These are phyloP conservation scores for Trochalopteron elliotii DNA, from an alignment of 2,113 vertebrate genomes.

Conservation along the genomic window DNA sequence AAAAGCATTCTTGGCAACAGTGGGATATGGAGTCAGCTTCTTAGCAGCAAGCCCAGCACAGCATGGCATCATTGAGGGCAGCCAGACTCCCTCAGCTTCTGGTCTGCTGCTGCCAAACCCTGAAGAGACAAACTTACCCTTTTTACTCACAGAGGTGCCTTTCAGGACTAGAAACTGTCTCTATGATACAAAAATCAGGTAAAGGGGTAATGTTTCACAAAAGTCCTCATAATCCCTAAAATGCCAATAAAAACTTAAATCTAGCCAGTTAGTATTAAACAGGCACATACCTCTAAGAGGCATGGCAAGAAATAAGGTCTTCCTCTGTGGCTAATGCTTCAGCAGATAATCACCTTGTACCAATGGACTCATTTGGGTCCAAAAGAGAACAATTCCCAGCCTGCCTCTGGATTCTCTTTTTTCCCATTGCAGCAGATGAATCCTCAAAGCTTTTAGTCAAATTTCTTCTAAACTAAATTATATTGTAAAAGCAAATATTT, in stretches of 20 bases:
- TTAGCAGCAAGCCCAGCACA: background rate
- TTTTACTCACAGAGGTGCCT: background rate
- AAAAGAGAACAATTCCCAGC: background rate
- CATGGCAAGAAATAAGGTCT: background rate
- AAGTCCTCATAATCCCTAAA: background rate
- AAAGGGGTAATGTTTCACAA: background rate
- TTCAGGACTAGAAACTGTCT: background rate
- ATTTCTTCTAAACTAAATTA: background rate
- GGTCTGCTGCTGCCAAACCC: background rate
- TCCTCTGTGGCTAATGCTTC: background rate
- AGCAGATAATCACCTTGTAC: background rate
- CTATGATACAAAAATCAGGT: background rate
- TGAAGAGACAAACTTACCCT: background rate
- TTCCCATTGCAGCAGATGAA: background rate
- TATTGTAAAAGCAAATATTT: background rate
- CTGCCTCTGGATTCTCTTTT: background rate
- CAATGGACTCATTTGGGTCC: background rate
- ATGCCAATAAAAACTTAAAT: background rate
- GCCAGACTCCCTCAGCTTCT: background rate
- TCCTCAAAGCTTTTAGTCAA: background rate
- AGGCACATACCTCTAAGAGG: background rate
- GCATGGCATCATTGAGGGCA: background rate
- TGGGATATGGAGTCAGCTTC: background rate
- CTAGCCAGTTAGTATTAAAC: background rate
- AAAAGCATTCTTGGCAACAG: constrained; percentile 11